Evolutionary conservation across 2,797 vertebrate genomes (phyloP), one percentile per base, ranked within the genome.

Genomic region (Cuculus canorus): DNA sequence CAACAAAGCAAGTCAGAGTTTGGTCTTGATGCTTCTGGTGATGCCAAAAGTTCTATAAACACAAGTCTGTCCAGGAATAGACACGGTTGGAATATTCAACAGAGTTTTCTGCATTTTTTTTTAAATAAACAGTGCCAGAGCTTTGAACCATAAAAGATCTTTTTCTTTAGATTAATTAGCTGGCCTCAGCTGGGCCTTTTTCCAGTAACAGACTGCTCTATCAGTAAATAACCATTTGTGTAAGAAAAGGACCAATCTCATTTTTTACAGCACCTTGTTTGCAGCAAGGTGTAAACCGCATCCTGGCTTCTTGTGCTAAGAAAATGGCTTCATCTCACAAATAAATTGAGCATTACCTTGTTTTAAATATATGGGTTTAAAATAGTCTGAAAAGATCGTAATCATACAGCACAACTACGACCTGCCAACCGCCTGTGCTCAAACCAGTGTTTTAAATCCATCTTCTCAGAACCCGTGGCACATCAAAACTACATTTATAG

Each of bases 151-250:
- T 78, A 75, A 68, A 88, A 73, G n/a, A 69, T 3, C 48, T 59
- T 24, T 65, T 37, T 43, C 50, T 85, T n/a, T 68, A 80, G 57
- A 95, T 95, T 82, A 85, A 91, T 75, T 41, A 81, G 33, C 37
- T 95, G 79, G 50, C 41, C 27, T 80, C 37, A 61, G 19, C 19
- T 21, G 35, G 47, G 24, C 13, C 41, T 93, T 91, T 95, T 94
- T 91, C 72, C 82, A 87, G 69, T 92, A 91, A 95, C 57, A 86
- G 63, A 86, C 33, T 78, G 27, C 78, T 94, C 69, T 86, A 94
- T 37, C 41, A 90, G 72, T 87, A 93, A 95, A 94, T 93, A 95
- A 90, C 92, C n/a, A 56, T 41, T 88, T 78, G 12, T 56, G n/a
- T 63, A 69, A 88, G 82, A 66, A 47, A 83, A 30, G 43, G 88